These are phyloP conservation scores for Neomonachus schauinslandi DNA, from an alignment of 2,113 vertebrate species.

Conservation along the genomic window DNA sequence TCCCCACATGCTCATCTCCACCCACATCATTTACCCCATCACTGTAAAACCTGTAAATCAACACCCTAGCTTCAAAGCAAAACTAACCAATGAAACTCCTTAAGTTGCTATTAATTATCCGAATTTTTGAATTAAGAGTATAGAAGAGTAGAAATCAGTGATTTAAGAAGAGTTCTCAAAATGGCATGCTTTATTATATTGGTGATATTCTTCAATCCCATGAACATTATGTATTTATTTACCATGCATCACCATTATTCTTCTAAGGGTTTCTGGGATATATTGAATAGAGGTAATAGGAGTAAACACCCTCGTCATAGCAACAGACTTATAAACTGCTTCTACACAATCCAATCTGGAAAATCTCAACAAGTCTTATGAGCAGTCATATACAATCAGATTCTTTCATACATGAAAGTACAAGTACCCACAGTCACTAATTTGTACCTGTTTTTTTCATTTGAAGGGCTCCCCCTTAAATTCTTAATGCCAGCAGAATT, in stretches of 20 bases:
- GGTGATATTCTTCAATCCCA: not conserved
- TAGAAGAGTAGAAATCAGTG: not conserved
- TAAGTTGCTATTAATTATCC: not conserved
- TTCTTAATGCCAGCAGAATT: not conserved
- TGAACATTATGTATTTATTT: not conserved
- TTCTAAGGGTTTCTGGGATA: not conserved
- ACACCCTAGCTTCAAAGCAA: not conserved
- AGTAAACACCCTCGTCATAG: not conserved
- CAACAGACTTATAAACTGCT: not conserved
- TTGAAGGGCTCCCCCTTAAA: slow-evolving; percentile 7
- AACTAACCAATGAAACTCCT: not conserved
- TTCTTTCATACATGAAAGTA: not conserved
- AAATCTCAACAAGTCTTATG: not conserved
- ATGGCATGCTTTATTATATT: not conserved
- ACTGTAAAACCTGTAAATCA: not conserved
- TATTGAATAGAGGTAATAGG: not conserved
- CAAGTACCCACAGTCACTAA: not conserved
- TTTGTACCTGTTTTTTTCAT: not conserved
- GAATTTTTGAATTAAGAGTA: slow-evolving; percentile 1
- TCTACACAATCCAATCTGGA: not conserved
- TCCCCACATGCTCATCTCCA: not conserved
- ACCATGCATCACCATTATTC: not conserved
- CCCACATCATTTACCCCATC: not conserved
- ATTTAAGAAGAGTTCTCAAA: slow-evolving; percentile 29
- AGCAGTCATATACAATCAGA: not conserved